Percentiles rank a stretch among this genome's conserved stretches.
These are phyloP conservation scores for Taphrorychus bicolor DNA, from an alignment of 2,888 invertebrate genomes.

Conservation along the genomic window DNA sequence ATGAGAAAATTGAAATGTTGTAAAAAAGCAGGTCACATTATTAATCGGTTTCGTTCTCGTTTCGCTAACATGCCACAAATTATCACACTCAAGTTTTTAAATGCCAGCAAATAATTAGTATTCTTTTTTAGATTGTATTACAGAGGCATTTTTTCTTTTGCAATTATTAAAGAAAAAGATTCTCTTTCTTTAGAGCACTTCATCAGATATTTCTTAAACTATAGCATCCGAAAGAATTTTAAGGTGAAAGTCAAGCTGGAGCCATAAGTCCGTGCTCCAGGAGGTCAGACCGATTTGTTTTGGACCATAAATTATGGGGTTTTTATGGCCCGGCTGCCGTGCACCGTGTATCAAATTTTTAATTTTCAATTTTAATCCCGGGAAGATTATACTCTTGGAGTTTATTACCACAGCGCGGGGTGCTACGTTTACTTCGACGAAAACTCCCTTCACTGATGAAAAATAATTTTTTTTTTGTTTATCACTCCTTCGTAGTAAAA, in stretches of 20 bases:
- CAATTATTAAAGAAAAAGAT: no score
- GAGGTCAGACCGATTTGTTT: constrained; percentile 39
- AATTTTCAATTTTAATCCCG: constrained; percentile 28
- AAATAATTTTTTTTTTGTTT: not conserved
- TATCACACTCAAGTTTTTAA: no score
- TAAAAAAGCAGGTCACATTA: no score
- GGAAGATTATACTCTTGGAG: not conserved
- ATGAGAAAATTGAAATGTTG: no score
- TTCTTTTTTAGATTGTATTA: no score
- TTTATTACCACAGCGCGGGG: constrained; percentile 1
- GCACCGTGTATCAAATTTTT: constrained; percentile 27
- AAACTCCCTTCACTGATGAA: not conserved
- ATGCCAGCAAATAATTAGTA: no score
- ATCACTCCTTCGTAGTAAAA: not conserved
- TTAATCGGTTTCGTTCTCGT: no score
- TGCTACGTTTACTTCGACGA: not conserved
- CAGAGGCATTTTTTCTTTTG: no score
- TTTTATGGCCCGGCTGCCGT: constrained; percentile 25
- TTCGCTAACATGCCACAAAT: no score
- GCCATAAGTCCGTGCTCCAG: constrained; percentile 22
- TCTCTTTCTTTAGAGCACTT: not conserved
- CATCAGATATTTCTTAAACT: not conserved
- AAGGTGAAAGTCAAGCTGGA: constrained; percentile 41
- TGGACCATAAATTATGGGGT: constrained; percentile 33
- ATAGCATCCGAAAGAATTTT: constrained; percentile 39